Base-by-base conservation (phyloP, 2,113 vertebrate species). In the Protobothrops flavoviridis region DNA sequence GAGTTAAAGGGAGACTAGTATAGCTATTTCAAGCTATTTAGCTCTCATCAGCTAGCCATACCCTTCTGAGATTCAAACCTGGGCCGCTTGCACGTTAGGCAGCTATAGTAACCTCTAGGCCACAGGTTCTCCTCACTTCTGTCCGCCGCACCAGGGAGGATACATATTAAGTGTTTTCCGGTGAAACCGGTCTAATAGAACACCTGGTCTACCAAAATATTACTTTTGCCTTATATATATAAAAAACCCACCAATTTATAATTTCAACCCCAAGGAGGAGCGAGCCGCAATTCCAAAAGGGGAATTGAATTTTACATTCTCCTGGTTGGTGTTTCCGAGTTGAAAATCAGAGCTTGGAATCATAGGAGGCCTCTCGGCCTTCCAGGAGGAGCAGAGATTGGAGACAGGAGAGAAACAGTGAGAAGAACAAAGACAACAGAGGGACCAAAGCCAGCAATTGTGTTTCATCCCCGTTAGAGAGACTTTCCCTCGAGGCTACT, bases 261-360 rank as follows among this genome's bases (percentile, higher is more conserved):
- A 85, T 89, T 17, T 45, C 94, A 94, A 85, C 23, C n/a, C 0
- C 8, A 2, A 55, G 87, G n/a, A 5, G 52, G n/a, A 92, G 48
- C 20, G 9, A 52, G 29, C 7, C 48, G 26, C 88, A 90, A 81
- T 88, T 90, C 92, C 64, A 86, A 64, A 4, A 53, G 52, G 17
- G 95, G 29, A n/a, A 43, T 93, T 87, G 52, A 94, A 1, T 94
- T 17, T n/a, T 53, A 91, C 50, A 0, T 24, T 90, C 87, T 91
- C 1, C 45, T 20, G 20, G 2, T 91, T 89, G 95, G 8, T 61
- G 3, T 87, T 85, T 96, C 55, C 57, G 56, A 13, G 89, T 12
- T 94, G 45, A 95, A 64, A 94, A 33, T 93, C 92, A 88, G 61
- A 91, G 48, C 61, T 94, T 48, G 69, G n/a, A 97, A 94, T 24